phyloP scores from a whole-genome alignment of 2,797 vertebrate genomes.

The Hippocampus kuda region DNA sequence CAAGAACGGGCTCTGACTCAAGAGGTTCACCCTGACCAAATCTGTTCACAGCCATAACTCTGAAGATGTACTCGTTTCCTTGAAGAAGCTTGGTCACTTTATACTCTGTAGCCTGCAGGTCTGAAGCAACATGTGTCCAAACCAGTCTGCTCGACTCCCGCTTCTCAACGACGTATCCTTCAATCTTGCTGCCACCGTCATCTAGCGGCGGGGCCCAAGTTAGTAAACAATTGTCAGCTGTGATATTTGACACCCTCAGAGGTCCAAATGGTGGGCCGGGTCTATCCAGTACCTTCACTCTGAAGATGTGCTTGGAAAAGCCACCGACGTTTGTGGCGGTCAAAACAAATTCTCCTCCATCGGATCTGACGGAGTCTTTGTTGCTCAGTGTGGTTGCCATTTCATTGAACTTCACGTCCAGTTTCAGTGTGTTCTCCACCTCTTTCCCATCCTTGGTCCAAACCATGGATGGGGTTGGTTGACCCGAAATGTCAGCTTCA shows the following conservation, averaged over 20 bases:
- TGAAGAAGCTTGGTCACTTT: constrained; percentile 91
- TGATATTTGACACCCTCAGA: constrained; percentile 78
- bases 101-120: constrained; percentile 75
- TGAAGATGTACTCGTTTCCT: constrained; percentile 97
- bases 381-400: constrained; percentile 81
- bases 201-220: constrained; percentile 86
- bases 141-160: constrained; percentile 95
- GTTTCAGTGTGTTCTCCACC: constrained; percentile 83
- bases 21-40: constrained; percentile 89
- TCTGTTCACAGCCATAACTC: constrained; percentile 97
- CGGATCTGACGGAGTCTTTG: constrained; percentile 86
- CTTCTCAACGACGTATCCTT: constrained; percentile 90
- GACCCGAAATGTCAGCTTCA: constrained; percentile 91
- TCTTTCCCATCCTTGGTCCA: constrained; percentile 97
- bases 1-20: constrained; percentile 83
- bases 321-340: constrained; percentile 93
- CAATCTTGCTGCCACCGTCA: constrained; percentile 91
- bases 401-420: constrained; percentile 84
- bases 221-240: constrained; percentile 84
- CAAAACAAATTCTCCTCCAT: constrained; percentile 86
- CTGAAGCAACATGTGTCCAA: constrained; percentile 85
- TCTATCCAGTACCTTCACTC: constrained; percentile 91
- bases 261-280: constrained; percentile 90
- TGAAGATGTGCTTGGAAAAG: constrained; percentile 93
- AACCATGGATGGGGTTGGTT: constrained; percentile 83